These are phyloP conservation scores for Cyrtonyx montezumae DNA, from an alignment of 2,113 vertebrate genomes.

Conservation along the genomic window DNA sequence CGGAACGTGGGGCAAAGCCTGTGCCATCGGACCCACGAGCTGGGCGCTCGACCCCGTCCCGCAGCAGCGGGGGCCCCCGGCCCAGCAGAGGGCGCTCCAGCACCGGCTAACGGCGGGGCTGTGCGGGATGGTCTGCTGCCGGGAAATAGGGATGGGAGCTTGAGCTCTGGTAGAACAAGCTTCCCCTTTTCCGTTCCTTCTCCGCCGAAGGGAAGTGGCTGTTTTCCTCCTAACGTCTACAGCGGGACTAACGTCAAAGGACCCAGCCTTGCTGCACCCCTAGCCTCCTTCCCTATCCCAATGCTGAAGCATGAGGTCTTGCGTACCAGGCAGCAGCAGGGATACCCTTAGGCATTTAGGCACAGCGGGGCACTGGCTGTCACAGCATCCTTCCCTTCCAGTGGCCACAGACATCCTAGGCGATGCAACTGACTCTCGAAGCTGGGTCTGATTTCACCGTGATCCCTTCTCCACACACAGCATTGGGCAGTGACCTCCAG, in stretches of 20 bases:
- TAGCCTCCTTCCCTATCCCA: neutral
- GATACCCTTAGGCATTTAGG: neutral
- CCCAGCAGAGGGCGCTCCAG: constrained; percentile 74
- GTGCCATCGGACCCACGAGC: neutral
- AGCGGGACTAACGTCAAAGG: neutral
- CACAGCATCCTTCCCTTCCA: neutral
- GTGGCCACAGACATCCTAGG: neutral
- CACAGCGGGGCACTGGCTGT: neutral
- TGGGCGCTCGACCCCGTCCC: neutral
- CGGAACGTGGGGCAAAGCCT: rapidly evolving
- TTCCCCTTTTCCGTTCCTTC: neutral
- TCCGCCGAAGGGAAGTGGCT: neutral
- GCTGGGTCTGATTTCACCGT: neutral
- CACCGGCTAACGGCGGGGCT: constrained; percentile 17
- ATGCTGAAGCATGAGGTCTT: neutral
- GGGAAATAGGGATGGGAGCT: neutral
- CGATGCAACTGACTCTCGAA: neutral
- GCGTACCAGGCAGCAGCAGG: rapidly evolving
- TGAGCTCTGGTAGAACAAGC: neutral
- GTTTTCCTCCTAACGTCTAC: neutral
- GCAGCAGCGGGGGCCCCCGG: neutral
- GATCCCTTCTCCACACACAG: neutral
- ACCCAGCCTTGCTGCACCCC: rapidly evolving
- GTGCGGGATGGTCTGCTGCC: neutral
- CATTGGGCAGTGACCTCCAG: neutral